Evolutionary conservation across 2,888 invertebrate genomes (phyloP), one percentile per base, ranked within the genome.

Genomic region (Tricholauxania praeusta): DNA sequence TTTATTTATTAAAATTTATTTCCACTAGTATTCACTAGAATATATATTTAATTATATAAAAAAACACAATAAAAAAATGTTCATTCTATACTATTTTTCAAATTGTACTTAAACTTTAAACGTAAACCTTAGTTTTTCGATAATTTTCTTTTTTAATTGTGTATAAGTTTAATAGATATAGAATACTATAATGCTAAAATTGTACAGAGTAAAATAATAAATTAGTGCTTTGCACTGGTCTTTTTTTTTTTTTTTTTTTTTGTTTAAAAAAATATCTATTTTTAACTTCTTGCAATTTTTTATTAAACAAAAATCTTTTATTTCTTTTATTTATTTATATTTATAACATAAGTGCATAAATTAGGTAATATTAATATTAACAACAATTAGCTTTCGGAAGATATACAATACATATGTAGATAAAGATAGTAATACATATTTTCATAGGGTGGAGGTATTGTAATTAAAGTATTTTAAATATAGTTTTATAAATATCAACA

Each of bases 101-200:
- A 57, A 69, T 69, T 49, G 39, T n/a, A n/a, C n/a, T n/a, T n/a
- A n/a, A n/a, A n/a, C n/a, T n/a, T n/a, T n/a, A n/a, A n/a, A n/a
- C n/a, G n/a, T n/a, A n/a, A n/a, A n/a, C n/a, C n/a, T 80, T 76
- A 74, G 76, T 62, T 49, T 28, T 28, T 60, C 15, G 17, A 28
- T 60, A 19, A 12, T 53, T 71, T 76, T 70, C 72, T 64, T n/a
- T 64, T 51, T 72, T 51, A 17, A 10, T 14, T 64, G 19, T 64
- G 78, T 77, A 75, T 74, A 76, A 78, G n/a, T n/a, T n/a, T 77
- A 62, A n/a, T n/a, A 72, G 73, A 75, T 76, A 74, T 77, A 68
- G 76, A 68, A 55, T 49, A 60, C 74, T 73, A 77, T 73, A 28
- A 75, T 75, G 73, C 72, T 75, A 77, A 76, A 75, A 77, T 73